Evolutionary conservation across 2,888 invertebrate species (phyloP).

Genomic region (Zygogramma bicolorata): DNA sequence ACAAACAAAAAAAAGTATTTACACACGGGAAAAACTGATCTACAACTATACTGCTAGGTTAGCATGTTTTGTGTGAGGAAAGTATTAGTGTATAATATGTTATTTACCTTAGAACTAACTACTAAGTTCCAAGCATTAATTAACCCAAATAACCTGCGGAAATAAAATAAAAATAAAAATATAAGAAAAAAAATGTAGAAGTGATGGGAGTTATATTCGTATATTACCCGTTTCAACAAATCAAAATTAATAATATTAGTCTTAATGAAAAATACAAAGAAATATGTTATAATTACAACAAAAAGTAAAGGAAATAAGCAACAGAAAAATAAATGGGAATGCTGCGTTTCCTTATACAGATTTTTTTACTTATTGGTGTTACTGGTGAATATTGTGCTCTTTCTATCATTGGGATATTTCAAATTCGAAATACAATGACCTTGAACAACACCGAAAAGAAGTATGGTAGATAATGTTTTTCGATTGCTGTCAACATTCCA

Average conservation of each 20-base stretch:
- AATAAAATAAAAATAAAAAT: constrained; percentile 50
- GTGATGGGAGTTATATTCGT: constrained; percentile 38
- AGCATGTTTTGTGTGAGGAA: constrained; percentile 43
- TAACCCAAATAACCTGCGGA: constrained; percentile 52
- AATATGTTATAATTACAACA: background rate
- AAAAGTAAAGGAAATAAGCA: background rate
- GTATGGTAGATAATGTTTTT: too few relatives aligned
- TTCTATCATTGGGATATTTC: background rate
- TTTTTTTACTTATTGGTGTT: background rate
- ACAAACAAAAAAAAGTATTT: constrained; percentile 50
- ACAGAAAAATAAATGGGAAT: constrained; percentile 1
- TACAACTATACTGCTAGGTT: constrained; percentile 52
- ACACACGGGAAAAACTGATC: constrained; percentile 55
- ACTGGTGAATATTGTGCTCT: background rate
- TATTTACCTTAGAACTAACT: constrained; percentile 53
- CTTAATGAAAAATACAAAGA: background rate
- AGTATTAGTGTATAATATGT: constrained; percentile 46
- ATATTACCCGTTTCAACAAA: constrained; percentile 24
- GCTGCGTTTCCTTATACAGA: background rate
- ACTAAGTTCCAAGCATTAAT: constrained; percentile 46
- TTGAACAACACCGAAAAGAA: background rate
- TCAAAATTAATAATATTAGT: constrained; percentile 25
- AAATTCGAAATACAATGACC: background rate
- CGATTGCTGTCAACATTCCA: too few relatives aligned
- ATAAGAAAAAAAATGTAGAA: constrained; percentile 48